Evolutionary conservation across 1,140 invertebrate genomes (phyloP), one percentile per base, ranked within the genome.

Genomic region (Tetragnatha versicolor): DNA sequence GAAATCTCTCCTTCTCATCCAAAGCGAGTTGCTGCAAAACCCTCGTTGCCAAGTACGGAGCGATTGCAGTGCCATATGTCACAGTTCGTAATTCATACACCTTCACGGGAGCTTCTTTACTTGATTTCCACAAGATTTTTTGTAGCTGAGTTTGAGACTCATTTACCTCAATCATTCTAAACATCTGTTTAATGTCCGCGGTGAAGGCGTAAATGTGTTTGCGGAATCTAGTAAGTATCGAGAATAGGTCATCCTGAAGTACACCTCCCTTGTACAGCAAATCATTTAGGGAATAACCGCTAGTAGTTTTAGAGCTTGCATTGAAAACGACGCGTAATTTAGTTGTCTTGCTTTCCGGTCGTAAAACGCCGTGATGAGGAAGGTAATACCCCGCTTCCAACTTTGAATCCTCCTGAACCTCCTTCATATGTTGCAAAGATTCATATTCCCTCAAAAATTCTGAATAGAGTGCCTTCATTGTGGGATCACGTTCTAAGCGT

Each of bases 1-100:
- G 82, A 65, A 80, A 83, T 10, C 61, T 61, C 9, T 65, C 47
- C 10, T 81, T 63, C 65, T 83, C 79, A 55, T 84, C 82, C 17
- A 68, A 22, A 0, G 78, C 82, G 3, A 85, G 58, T 79, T 85
- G 83, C 20, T 72, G 53, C 5, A 86, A 51, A 1, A 70, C 68
- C 9, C 84, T 73, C 1, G 84, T 79, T 0, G 86, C 84, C 10
- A 84, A 63, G 76, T 81, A 85, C 9, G 85, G 82, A 6, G 83
- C 82, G 3, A 80, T 81, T 37, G 78, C 78, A 17, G 83, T 81
- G 3, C 86, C 85, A 82, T n/a, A n/a, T n/a, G 83, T 84, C 0
- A 86, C 84, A 0, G 84, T 84, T 6, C 63, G 80, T 17, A 86
- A 51, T 20, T 51, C 9, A 20, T 51, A 58, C 25, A 58, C 20